Conservation (phyloP, 2,888 invertebrate genomes). For the Lasioglossum oenotherae region DNA sequence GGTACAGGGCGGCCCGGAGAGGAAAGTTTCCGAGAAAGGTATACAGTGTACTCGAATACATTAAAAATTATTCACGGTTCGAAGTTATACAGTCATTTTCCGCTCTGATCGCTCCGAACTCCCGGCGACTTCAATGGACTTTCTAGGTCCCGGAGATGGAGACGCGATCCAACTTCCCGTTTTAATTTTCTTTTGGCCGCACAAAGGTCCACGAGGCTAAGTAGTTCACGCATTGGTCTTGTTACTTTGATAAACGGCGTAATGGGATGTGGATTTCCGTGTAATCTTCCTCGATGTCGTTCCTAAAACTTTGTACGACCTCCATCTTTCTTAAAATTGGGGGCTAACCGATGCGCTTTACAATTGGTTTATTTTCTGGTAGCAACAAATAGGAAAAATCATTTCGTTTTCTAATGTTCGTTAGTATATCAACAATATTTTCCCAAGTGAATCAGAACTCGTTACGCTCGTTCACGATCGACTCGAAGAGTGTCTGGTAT, state of each 20-base stretch:
- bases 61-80: conserved; percentile 33
- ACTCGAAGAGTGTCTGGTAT: not conserved
- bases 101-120: not conserved
- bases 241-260: not conserved
- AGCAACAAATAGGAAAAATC: not conserved
- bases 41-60: not conserved
- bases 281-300: not conserved
- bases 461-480: not conserved
- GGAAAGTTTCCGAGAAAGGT: not conserved
- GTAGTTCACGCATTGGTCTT: not conserved
- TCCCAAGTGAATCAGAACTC: not conserved
- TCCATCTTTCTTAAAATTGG: not conserved
- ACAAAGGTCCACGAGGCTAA: not conserved
- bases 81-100: not conserved
- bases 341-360: not conserved
- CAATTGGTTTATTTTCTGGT: no score
- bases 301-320: not conserved
- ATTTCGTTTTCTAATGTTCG: not conserved
- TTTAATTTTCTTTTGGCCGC: not conserved
- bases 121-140: conserved; percentile 1
- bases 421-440: not conserved
- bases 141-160: not conserved
- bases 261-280: no score
- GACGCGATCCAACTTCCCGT: not conserved
- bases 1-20: not conserved